Conservation (phyloP, 2,888 invertebrate species). For the Lithophane semibrunnea region DNA sequence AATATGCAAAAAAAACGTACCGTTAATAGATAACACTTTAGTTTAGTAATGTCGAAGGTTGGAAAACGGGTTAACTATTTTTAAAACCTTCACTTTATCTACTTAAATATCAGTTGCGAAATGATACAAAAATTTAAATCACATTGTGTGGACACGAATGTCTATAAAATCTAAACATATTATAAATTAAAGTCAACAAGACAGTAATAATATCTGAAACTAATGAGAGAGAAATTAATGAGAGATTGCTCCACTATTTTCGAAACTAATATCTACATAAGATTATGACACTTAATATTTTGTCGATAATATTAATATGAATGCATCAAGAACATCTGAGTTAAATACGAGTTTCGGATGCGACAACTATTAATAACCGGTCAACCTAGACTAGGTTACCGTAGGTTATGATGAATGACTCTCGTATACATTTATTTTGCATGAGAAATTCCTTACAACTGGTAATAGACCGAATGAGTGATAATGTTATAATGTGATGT, state of each 20-base stretch:
- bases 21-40: constrained; percentile 42
- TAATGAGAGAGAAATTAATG: neutral
- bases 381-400: neutral
- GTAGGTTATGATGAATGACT: neutral
- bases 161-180: neutral
- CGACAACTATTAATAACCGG: neutral
- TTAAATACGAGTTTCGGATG: constrained; percentile 4
- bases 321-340: neutral
- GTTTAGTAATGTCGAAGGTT: constrained; percentile 43
- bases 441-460: neutral
- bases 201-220: neutral
- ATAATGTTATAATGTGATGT: neutral
- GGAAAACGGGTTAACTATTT: constrained; percentile 21
- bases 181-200: neutral
- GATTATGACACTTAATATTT: constrained; percentile 18
- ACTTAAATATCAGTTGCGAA: constrained; percentile 5
- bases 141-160: neutral
- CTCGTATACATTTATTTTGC: constrained; percentile 5
- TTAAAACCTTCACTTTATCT: constrained; percentile 6
- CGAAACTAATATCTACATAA: neutral
- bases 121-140: constrained; percentile 2
- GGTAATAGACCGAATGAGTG: neutral
- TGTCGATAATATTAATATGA: neutral
- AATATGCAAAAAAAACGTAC: neutral
- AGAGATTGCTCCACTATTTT: neutral